These are phyloP conservation scores for Nephila pilipes DNA, from an alignment of 1,140 invertebrate genomes.

Conservation along the genomic window DNA sequence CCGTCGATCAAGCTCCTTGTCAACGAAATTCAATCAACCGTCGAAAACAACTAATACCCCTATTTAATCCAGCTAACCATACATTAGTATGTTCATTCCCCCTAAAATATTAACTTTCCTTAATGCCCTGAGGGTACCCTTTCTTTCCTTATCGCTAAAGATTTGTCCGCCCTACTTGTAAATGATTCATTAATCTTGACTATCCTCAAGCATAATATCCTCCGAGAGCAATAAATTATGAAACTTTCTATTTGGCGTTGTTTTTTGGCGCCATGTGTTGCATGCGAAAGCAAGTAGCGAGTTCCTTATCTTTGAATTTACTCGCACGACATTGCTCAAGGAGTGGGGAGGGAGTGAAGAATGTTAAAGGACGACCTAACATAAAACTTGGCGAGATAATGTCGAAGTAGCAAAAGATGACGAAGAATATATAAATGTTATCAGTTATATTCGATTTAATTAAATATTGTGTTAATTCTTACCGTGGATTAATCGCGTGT, in stretches of 20 bases:
- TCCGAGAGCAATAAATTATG: slow-evolving; percentile 63
- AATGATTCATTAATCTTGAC: slow-evolving; percentile 72
- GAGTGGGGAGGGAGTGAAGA: background rate
- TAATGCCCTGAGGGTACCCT: slow-evolving; percentile 58
- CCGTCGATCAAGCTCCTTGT: background rate
- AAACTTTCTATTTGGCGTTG: slow-evolving; percentile 54
- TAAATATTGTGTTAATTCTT: background rate
- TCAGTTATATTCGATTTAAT: background rate
- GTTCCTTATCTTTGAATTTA: slow-evolving; percentile 36
- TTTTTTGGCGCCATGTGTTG: slow-evolving; percentile 65
- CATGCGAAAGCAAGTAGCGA: slow-evolving; percentile 14
- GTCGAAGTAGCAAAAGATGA: background rate
- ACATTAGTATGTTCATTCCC: slow-evolving; percentile 45
- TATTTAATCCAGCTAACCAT: slow-evolving; percentile 32
- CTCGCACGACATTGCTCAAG: background rate
- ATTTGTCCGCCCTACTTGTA: slow-evolving; percentile 73
- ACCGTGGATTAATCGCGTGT: too few relatives aligned
- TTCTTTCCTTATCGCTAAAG: slow-evolving; percentile 50
- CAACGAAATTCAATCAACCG: background rate
- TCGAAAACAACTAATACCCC: slow-evolving; percentile 13
- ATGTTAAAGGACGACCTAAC: background rate
- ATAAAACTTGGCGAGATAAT: background rate
- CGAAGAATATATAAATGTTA: slow-evolving; percentile 7
- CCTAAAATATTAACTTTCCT: slow-evolving; percentile 67
- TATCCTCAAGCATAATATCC: slow-evolving; percentile 65